Evolutionary conservation across 1,140 invertebrate genomes (phyloP), one percentile per base, ranked within the genome.

Genomic region (Nasonia longicornis): DNA sequence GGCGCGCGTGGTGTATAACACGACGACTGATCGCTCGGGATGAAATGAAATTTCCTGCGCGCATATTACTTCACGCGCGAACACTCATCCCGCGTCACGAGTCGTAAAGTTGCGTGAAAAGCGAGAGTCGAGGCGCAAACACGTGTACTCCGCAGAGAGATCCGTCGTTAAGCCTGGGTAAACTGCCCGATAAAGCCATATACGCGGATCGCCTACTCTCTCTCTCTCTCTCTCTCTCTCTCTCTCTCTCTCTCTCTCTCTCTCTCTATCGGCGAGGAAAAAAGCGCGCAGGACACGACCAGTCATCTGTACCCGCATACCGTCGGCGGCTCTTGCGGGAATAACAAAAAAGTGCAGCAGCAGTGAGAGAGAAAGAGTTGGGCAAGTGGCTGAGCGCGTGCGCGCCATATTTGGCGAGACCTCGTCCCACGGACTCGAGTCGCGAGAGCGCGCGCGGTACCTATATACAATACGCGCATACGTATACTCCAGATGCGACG

Each of bases 361-460:
- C 20, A 71, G 35, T 42, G 29, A 71, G 35, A 42, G 29, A 42
- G 35, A 38, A 12, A 42, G 69, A 22, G 85, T 88, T 87, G 84
- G 81, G 83, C 77, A 86, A 87, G 84, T 82, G 75, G 45, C 29
- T 80, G 84, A 82, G 77, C 82, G 85, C 77, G 67, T 78, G 29
- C 64, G 26, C 73, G 77, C 89, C 88, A 87, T 89, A 89, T 89
- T 89, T 87, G 86, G 89, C 84, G 84, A 87, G 83, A 81, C 86
- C 70, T 86, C 88, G 86, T 88, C 88, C 88, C 86, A 89, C 89
- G 89, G 81, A 20, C 52, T 20, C 83, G 7, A 58, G 20, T n/a
- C 16, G 14, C 52, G 20, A 58, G 52, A 7, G 52, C 20, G 52
- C 52, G 20, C 52, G 52, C 52, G 20, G 38, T 42, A 42, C 38